Base-by-base conservation (phyloP, 64 coral and sea anemone species). In the Montipora foliosa region DNA sequence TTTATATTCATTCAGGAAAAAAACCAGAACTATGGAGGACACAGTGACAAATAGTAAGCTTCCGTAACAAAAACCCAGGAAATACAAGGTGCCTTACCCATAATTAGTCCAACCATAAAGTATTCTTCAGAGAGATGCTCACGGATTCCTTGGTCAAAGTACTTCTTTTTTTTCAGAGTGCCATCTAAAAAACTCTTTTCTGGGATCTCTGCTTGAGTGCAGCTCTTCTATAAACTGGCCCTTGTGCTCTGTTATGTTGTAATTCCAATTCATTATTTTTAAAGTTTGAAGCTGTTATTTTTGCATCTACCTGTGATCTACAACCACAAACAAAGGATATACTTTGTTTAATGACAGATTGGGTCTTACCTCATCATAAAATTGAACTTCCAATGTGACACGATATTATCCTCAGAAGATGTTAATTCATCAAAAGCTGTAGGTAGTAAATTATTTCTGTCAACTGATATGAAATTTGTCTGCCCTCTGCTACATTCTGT, bases 151-250 rank as follows among this genome's bases (percentile, higher is more conserved):
- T 85, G 66, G 58, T 85, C 55, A 76, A 92, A 92, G 71, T 84
- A 84, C 10, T 92, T 92, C 66, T 92, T 83, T 25, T 84, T 74
- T 92, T 44, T 84, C 80, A 19, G 49, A 92, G 90, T 8, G 44
- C 70, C 66, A 92, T 62, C 90, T 24, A 59, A 92, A 92, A 84
- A 84, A 84, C 79, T 92, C 79, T 61, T 84, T 76, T 29, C 90
- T 57, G 3, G 90, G 90, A 6, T 68, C 90, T 14, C 37, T 37
- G 14, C 9, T 64, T 64, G 61, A 64, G 61, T 64, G 61, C 61
- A 64, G 61, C 61, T 64, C 61, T 64, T 64, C 61, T 64, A 64
- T 64, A 64, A 64, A 47, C 60, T 69, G 44, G 8, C 60, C 67
- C 22, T 55, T 84, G 20, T 24, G 51, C 20, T 64, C 47, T 64